Conservation (phyloP, 2,113 vertebrate genomes). For the Trogon surrucura region DNA sequence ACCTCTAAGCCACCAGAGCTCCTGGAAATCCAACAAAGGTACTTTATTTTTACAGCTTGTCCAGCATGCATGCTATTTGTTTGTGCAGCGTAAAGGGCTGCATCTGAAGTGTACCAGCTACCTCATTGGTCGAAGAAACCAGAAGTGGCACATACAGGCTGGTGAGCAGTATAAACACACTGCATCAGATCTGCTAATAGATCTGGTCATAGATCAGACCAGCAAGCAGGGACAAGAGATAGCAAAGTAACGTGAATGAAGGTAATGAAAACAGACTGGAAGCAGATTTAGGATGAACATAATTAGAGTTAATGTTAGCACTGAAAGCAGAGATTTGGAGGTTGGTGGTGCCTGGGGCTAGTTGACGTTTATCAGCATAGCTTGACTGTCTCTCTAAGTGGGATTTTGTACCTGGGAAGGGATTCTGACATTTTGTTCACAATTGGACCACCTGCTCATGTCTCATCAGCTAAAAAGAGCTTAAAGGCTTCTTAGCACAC, state of each 20-base stretch:
- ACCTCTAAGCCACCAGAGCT: background rate
- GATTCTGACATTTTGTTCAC: conserved; percentile 65
- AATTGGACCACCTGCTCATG: conserved; percentile 69
- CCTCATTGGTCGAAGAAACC: background rate
- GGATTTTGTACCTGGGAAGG: conserved; percentile 59
- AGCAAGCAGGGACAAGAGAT: conserved; percentile 67
- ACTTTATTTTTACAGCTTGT: background rate
- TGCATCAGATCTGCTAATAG: background rate
- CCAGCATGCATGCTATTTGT: background rate
- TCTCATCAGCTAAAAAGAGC: conserved; percentile 64
- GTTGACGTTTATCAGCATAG: conserved; percentile 64
- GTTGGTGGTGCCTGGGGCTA: conserved; percentile 60
- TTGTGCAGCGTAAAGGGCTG: background rate
- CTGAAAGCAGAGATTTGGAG: conserved; percentile 69
- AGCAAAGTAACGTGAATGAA: conserved; percentile 59
- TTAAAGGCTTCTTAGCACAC: conserved; percentile 51
- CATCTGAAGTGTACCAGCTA: background rate
- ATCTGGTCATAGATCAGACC: conserved; percentile 25
- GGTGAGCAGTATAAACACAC: background rate
- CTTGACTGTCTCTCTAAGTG: conserved; percentile 64
- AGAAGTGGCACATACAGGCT: background rate
- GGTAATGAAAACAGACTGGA: conserved; percentile 72
- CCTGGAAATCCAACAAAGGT: background rate
- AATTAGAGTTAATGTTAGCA: conserved; percentile 72
- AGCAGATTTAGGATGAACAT: conserved; percentile 68